Evolutionary conservation across 92 coral and sea anemone species (phyloP).

Genomic region (Pocillopora grandis): DNA sequence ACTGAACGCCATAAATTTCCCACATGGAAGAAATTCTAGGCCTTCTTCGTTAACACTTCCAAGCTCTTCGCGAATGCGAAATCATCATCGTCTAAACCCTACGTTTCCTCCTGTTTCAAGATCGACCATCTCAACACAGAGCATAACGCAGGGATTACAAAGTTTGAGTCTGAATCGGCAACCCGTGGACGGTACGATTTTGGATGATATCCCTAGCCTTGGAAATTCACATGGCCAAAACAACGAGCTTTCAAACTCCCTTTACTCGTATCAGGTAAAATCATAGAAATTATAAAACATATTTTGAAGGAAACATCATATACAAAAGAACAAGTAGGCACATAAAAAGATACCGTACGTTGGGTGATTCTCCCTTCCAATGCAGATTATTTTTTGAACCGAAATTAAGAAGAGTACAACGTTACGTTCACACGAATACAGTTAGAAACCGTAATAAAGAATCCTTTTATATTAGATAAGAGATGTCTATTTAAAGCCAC

Average conservation of each 20-base stretch:
- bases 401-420: not conserved
- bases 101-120: conserved; percentile 48
- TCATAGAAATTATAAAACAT: conserved; percentile 2
- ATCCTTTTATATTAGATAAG: not conserved
- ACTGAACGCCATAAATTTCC: conserved; percentile 65
- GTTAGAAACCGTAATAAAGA: not conserved
- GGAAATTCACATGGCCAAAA: conserved; percentile 92
- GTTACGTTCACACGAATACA: not conserved
- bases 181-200: conserved; percentile 95
- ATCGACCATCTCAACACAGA: conserved; percentile 83
- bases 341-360: not conserved
- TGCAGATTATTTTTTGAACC: conserved; percentile 20
- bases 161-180: conserved; percentile 82
- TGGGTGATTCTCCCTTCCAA: not conserved
- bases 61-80: conserved; percentile 59
- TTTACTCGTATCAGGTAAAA: conserved; percentile 89
- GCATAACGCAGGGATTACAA: conserved; percentile 95
- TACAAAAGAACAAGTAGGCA: conserved; percentile 33
- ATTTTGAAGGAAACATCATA: not conserved
- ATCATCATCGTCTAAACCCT: conserved; percentile 61
- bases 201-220: conserved; percentile 86
- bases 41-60: conserved; percentile 81
- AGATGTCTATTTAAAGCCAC: not conserved
- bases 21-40: conserved; percentile 75
- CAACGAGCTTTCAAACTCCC: conserved; percentile 94